Base-by-base conservation (phyloP, 1,140 invertebrate genomes). In the Halesus radiatus region DNA sequence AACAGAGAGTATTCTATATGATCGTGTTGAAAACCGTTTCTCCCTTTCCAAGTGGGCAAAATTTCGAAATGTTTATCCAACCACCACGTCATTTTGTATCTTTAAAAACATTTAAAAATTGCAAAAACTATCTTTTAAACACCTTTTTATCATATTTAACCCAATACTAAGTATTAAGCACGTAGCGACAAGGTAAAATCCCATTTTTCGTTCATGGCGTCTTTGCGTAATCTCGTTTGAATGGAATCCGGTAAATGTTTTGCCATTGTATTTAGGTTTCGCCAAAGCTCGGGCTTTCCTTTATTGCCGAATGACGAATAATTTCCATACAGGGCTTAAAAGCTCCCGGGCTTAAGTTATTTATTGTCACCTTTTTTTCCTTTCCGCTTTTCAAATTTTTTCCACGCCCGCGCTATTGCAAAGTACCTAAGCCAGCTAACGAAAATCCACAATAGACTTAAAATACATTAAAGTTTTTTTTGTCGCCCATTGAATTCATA, bases 201-300 rank as follows among this genome's bases (percentile, higher is more conserved):
- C 20, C 54, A 60, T 18, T 60, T 60, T 60, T 60, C 23, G 56
- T 23, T 6, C 20, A 5, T 23, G 23, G 18, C 56, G 56, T 18
- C 56, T 18, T 56, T 22, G 54, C n/a, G 56, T 60, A 60, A 60
- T 60, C 56, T 60, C 56, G 23, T 23, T 22, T 60, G 20, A 60
- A 60, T 60, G 23, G 16, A 60, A 60, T 60, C 56, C 56, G 56
- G 56, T 60, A 60, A 60, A 60, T 60, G 56, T 60, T 60, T 60
- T 8, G 56, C 18, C 56, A 60, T 60, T 60, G 56, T 60, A 60
- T 23, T 60, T 60, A 60, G 18, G 56, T 60, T 23, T 23, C 56
- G 18, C 18, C 56, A 60, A 60, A 60, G 18, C 56, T 23, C 20
- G 18, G 56, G 56, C 7, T 60, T 23, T 23, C 18, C 56, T 60